Percentiles rank a stretch among this genome's conserved stretches.
Evolutionary conservation across 2,797 vertebrate genomes (phyloP).

Genomic region (Picus viridis): DNA sequence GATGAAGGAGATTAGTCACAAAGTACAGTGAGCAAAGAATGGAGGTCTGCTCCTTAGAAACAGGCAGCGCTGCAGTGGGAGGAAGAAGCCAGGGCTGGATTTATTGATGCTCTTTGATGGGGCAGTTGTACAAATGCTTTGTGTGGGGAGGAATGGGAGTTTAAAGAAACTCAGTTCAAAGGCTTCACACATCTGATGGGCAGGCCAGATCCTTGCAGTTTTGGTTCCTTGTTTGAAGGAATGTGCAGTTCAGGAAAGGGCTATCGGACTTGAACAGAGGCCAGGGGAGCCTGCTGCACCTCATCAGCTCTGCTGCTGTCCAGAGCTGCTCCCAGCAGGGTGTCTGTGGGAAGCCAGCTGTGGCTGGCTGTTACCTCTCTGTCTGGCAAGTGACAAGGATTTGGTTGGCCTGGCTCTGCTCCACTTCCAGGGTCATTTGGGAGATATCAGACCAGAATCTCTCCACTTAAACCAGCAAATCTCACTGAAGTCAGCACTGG

Average conservation of each 20-base stretch:
- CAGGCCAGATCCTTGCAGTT: neutral
- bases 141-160: neutral
- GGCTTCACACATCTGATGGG: neutral
- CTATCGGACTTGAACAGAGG: neutral
- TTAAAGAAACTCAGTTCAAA: slow-evolving; percentile 50
- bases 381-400: neutral
- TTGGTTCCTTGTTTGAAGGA: neutral
- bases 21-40: neutral
- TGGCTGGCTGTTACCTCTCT: neutral
- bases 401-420: neutral
- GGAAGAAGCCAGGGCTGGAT: neutral
- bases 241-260: neutral
- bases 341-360: neutral
- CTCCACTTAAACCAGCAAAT: neutral
- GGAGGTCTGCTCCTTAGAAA: neutral
- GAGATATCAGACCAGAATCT: neutral
- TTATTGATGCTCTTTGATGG: neutral
- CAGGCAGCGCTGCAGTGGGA: neutral
- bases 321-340: neutral
- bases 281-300: slow-evolving; percentile 34
- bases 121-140: neutral
- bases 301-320: slow-evolving; percentile 10
- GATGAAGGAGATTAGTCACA: neutral
- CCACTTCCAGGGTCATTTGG: neutral
- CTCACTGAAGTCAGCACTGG: neutral